Evolutionary conservation across 2,113 vertebrate species (phyloP), one percentile per base, ranked within the genome.

Genomic region (Pterocles orientalis): DNA sequence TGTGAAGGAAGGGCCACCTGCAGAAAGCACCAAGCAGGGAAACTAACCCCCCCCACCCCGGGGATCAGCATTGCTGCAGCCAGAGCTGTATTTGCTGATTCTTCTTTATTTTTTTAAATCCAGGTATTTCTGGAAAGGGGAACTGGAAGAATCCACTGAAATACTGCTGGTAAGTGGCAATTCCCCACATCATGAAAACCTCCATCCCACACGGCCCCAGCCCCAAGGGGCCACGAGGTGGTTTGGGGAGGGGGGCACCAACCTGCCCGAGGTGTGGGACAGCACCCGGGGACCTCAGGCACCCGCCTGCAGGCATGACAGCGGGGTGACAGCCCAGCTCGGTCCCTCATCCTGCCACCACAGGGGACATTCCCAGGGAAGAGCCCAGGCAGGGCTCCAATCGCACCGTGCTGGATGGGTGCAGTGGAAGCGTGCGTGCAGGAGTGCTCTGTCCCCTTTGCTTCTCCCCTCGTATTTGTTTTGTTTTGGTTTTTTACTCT

Each of bases 71-170:
- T 1, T 34, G 56, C 68, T 82, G 57, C 62, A 72, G 19, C 7
- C 43, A 57, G 73, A 66, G 85, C 72, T 70, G 48, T 6, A 1
- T 47, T 45, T 78, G n/a, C 36, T 88, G 48, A 73, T 88, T 39
- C n/a, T 70, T 77, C 33, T 68, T 56, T 41, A 41, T 41, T 88
- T 48, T 62, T 94, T 90, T 93, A 43, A 70, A 92, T 79, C 50
- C 20, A 99, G 99, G 95, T 99, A 98, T 95, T 98, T 98, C 50
- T 99, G 99, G 99, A 99, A 99, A 92, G 98, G 98, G 33, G 98
- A 99, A 76, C 97, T 99, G 86, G 98, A 99, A 87, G 98, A 99
- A 91, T 88, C 98, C 26, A 98, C 97, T 64, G 98, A 99, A 96
- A 98, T 98, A 77, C 90, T 99, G 31, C 96, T 99, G 98, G 99